Base-by-base conservation (phyloP, 1,140 invertebrate species). In the Drosophila gunungcola region DNA sequence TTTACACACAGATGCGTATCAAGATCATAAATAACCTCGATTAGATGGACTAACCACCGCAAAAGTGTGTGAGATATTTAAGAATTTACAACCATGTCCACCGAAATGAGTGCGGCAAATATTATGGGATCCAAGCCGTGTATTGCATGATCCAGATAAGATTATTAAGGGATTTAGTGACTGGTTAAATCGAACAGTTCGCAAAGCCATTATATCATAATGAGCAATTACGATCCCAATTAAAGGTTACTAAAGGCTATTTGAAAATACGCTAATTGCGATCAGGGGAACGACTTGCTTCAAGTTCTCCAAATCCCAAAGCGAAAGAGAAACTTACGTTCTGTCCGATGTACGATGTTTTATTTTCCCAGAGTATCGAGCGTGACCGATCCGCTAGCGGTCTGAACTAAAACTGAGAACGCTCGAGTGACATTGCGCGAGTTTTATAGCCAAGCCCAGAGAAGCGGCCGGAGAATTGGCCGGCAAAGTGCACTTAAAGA, bases 371-470 rank as follows among this genome's bases (percentile, higher is more conserved):
- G 45, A 12, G 21, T n/a, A 41, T 38, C 63, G 73, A 83, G 58
- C 75, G 67, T 89, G 73, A 90, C 53, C 64, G 68, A 2, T 34
- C 39, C 64, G 73, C 57, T 48, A 55, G 29, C 76, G 55, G 78
- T 78, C 57, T 54, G 61, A 90, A 84, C 57, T 57, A 58, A 80
- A 65, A 88, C 85, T 88, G 76, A 90, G 83, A 88, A 55, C 55
- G 73, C 67, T 80, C 57, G 58, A 48, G 73, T 64, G 64, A 48
- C 55, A 58, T 25, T 74, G 73, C 64, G 67, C 68, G 60, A 64
- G 73, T 84, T 88, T 84, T 88, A 89, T 88, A 84, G 69, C 45
- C 52, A 64, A 60, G 69, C 63, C 34, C 72, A 73, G 64, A n/a
- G 41, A 39, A 53, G 27, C 51, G 5, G 21, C 27, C 36, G 21